Evolutionary conservation across 1,140 invertebrate genomes (phyloP).

Genomic region (Brachionus rubens): DNA sequence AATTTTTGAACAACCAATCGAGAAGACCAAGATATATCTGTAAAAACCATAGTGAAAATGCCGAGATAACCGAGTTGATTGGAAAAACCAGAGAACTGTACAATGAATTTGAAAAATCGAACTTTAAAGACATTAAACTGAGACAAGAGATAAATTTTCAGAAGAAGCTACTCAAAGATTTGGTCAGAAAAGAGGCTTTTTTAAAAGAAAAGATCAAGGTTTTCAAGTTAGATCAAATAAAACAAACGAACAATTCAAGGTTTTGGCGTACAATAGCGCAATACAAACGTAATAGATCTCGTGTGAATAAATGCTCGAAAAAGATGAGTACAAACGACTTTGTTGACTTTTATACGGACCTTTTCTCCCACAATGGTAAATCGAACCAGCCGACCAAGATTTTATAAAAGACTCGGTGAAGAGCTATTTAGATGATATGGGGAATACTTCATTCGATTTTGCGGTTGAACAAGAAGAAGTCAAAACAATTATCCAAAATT

Average conservation of each 20-base stretch:
- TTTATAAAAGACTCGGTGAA: not conserved
- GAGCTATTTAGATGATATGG: not conserved
- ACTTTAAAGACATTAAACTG: not conserved
- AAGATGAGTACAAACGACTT: not conserved
- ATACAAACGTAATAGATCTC: not conserved
- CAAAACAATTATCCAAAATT: not conserved
- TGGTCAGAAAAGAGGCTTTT: too few species aligned
- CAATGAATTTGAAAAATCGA: not conserved
- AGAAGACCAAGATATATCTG: not conserved
- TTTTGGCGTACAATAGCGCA: not conserved
- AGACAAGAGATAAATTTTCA: not conserved
- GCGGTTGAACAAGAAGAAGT: not conserved
- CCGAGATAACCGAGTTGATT: not conserved
- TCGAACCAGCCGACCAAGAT: not conserved
- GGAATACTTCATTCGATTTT: not conserved
- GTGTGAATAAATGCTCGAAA: not conserved
- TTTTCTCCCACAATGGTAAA: not conserved
- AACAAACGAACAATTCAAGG: not conserved
- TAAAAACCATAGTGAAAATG: not conserved
- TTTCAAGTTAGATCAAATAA: too few species aligned
- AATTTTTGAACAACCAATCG: not conserved
- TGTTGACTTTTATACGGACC: not conserved
- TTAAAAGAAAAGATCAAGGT: too few species aligned
- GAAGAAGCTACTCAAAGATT: too few species aligned
- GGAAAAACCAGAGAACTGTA: not conserved